phyloP scores from a whole-genome alignment of 2,888 invertebrate species.

The Drymonia ruficornis region DNA sequence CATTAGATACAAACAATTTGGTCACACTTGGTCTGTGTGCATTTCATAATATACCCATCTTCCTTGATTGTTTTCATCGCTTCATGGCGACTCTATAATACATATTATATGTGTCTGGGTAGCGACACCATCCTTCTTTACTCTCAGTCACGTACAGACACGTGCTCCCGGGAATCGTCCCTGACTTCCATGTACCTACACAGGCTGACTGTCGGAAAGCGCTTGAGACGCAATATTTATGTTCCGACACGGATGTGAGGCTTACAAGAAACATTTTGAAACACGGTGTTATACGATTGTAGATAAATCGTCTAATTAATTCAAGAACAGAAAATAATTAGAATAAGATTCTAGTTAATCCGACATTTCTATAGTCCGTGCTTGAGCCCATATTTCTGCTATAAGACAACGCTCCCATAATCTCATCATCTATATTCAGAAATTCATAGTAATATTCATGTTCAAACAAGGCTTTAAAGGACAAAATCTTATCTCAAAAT shows the following conservation, averaged over 20 bases:
- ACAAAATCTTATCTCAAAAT: not conserved
- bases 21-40: too few relatives aligned
- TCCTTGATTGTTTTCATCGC: not conserved
- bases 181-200: conserved; percentile 9
- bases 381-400: too few relatives aligned
- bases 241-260: conserved; percentile 13
- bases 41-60: not conserved
- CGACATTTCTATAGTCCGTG: too few relatives aligned
- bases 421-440: too few relatives aligned
- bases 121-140: conserved; percentile 10
- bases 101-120: not conserved
- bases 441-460: not conserved
- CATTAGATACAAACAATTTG: not conserved
- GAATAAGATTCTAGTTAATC: too few relatives aligned
- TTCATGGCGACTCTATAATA: not conserved
- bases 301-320: not conserved
- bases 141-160: conserved; percentile 37
- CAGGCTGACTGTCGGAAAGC: conserved; percentile 16
- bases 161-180: conserved; percentile 29
- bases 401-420: too few relatives aligned
- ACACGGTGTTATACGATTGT: not conserved
- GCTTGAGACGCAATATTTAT: conserved; percentile 20
- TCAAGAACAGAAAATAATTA: not conserved
- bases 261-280: not conserved
- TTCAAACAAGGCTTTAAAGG: not conserved